Base-by-base conservation (phyloP, 1,140 invertebrate species). In the Cephus cinctus region DNA sequence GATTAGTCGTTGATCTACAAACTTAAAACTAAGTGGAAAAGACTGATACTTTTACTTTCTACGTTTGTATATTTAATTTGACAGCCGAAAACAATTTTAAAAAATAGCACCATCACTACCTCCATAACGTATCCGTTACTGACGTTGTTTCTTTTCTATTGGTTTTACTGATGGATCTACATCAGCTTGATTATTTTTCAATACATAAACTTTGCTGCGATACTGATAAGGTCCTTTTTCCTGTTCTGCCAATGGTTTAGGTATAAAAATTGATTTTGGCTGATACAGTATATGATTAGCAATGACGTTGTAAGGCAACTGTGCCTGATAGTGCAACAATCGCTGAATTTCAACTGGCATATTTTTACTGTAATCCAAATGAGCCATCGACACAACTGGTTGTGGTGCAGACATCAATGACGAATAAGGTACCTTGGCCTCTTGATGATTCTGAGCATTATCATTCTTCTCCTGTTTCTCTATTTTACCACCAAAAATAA, bases 271-370 rank as follows among this genome's bases (percentile, higher is more conserved):
- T 0, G 47, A 56, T 40, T 72, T 72, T 1, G 72, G 69, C 9
- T 64, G 62, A 35, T 70, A 73, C 2, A 43, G 6, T 14, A 76
- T 76, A 4, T 61, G 53, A 51, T 76, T 73, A 0, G 74, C 73
- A 2, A 72, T 72, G 0, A 75, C 71, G 31, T 74, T 66, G 25
- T 76, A 76, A 0, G 74, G 74, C 9, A 67, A 63, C 39, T 70
- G 67, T 1, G 73, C 64, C 18, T 76, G 74, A 22, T 62, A 67
- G 2, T 69, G 58, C 2, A 76, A 16, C n/a, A 76, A 35, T 18
- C 70, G 59, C 23, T 70, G 69, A 6, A 76, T 63, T 23, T 61
- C 65, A 3, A 19, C 31, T 2, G 74, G 73, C 70, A 75, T 73
- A 9, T 42, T 50, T 15, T 50, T 62, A 22, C 57, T 39, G n/a